These are phyloP conservation scores for Leptothorax acervorum DNA, from an alignment of 2,888 invertebrate genomes.

Conservation along the genomic window DNA sequence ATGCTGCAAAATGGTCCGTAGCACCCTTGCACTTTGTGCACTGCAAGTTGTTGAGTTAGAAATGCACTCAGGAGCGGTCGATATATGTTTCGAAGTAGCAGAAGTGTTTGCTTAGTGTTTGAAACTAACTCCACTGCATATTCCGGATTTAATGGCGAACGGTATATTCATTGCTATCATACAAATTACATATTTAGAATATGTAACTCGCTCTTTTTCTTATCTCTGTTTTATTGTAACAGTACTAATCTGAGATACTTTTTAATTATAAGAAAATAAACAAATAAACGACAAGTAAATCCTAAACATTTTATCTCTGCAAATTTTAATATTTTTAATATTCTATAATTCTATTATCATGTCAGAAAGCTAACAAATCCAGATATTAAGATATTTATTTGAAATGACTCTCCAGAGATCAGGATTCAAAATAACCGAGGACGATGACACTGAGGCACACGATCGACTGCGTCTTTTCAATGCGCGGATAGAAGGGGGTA, in stretches of 20 bases:
- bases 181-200: conserved; percentile 3
- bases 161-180: conserved; percentile 13
- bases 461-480: conserved; percentile 6
- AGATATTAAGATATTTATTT: background rate
- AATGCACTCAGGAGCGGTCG: conserved; percentile 53
- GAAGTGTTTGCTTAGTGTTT: conserved; percentile 54
- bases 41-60: conserved; percentile 49
- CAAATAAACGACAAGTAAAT: background rate
- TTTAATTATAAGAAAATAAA: background rate
- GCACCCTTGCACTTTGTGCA: conserved; percentile 40
- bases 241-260: background rate
- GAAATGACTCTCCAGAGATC: background rate
- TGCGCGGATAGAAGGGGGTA: conserved; percentile 31
- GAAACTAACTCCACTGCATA: conserved; percentile 51
- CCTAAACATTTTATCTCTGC: background rate
- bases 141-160: conserved; percentile 49
- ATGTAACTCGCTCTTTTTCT: background rate
- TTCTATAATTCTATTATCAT: background rate
- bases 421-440: conserved; percentile 3
- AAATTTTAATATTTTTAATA: background rate
- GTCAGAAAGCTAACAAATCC: background rate
- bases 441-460: background rate
- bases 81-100: conserved; percentile 50
- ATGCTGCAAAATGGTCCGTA: conserved; percentile 45
- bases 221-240: background rate